Evolutionary conservation across 2,113 vertebrate species (phyloP).

Genomic region (Bubalus kerabau): DNA sequence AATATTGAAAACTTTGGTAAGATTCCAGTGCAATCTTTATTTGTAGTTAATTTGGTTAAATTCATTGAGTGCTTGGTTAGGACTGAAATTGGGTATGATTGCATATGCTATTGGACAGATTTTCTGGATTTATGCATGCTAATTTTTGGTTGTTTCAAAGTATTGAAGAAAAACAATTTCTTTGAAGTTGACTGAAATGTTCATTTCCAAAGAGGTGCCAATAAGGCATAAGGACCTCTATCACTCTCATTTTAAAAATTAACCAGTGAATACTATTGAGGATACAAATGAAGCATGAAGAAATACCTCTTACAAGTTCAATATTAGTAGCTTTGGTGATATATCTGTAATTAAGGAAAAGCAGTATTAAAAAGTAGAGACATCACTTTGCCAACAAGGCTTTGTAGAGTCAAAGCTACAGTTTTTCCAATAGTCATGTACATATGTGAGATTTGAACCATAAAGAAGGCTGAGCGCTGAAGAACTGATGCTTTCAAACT

Average conservation of each 20-base stretch:
- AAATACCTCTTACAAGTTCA: slow-evolving; percentile 27
- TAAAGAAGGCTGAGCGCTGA: background rate
- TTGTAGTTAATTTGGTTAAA: background rate
- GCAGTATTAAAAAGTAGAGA: background rate
- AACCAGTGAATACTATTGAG: slow-evolving; percentile 44
- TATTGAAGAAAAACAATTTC: background rate
- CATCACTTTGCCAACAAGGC: background rate
- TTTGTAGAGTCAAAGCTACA: background rate
- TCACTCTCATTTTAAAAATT: slow-evolving; percentile 4
- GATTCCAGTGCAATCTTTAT: background rate
- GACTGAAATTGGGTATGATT: background rate
- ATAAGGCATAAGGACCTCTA: background rate
- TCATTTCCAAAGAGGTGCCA: background rate
- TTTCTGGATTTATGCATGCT: background rate
- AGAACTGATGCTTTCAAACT: background rate
- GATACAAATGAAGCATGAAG: slow-evolving; percentile 44
- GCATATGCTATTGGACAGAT: background rate
- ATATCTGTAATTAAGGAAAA: slow-evolving; percentile 60
- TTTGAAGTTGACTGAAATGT: background rate
- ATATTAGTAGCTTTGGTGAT: slow-evolving; percentile 25
- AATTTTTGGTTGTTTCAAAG: background rate
- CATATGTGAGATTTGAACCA: background rate
- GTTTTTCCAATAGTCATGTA: background rate
- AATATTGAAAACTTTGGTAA: background rate
- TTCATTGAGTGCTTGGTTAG: background rate